Base-by-base conservation (phyloP, 2,797 vertebrate genomes). In the Anisognathus igniventris region DNA sequence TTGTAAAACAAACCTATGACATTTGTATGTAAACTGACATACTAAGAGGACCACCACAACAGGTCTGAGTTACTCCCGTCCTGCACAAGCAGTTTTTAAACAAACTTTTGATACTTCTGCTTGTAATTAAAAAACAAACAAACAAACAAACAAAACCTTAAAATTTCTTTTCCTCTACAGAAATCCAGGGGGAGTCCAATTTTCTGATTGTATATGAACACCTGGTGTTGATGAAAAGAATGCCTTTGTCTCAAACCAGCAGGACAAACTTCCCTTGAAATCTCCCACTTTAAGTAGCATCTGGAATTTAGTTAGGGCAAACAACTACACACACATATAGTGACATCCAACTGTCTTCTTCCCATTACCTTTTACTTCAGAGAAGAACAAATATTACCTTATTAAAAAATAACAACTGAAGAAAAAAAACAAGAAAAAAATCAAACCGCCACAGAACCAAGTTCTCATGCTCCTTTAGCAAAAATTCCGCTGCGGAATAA, bases 381-480 rank as follows among this genome's bases (percentile, higher is more conserved):
- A 31, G 15, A 74, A 71, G 7, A 88, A 65, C 8, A 76, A 78
- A 12, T 78, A 67, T 5, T 54, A 79, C 5, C 19, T 13, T 35
- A 40, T 13, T 42, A 11, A 56, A 85, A 79, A 62, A 39, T 15
- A 31, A 14, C 5, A 56, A 6, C 14, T 8, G 19, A 39, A 14
- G 17, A 51, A 42, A 51, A 42, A 20, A 5, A 8, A 7, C 5
- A 35, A 64, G 13, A 4, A 11, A 25, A 25, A 68, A 37, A 6
- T 0, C 22, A 67, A n/a, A 0, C n/a, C 1, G 1, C 1, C 31
- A n/a, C 11, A 35, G 9, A 64, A 84, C 31, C 24, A 61, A 50
- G 31, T n/a, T 70, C 15, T n/a, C 58, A 2, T 35, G 18, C 35
- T 73, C 25, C 62, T 45, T 48, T 53, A 60, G 33, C 31, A 79